Base-by-base conservation (phyloP, 2,888 invertebrate genomes). In the Tetanocera ferruginea region DNA sequence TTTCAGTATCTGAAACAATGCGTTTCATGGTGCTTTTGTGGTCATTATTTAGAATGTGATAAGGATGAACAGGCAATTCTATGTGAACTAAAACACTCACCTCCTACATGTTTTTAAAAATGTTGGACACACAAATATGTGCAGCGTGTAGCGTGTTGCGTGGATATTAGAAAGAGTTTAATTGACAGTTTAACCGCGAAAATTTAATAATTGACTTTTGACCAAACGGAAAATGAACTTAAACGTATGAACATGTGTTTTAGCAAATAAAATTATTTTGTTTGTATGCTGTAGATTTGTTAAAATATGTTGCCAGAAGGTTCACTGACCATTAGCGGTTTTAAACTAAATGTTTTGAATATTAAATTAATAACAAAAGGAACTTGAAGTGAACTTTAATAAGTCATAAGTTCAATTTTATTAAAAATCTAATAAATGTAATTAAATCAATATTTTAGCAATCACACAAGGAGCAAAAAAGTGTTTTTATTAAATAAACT, bases 161-260 rank as follows among this genome's bases (percentile, higher is more conserved):
- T 34, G 37, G 11, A 64, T 52, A 34, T 62, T 60, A 60, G 62
- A 62, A 62, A 74, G 34, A 31, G 3, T 55, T 75, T 67, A 75
- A 75, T 67, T 75, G 75, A 75, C 67, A 75, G 55, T 67, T 52
- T 55, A 75, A 55, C 66, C 66, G 55, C 55, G 55, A 66, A 25
- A 34, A 66, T 66, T 75, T 75, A 51, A 75, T 75, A 75, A 75
- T 75, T 55, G 55, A 67, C 75, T 67, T 67, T 34, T 34, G 34
- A 17, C 52, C 9, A 52, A 52, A 67, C 55, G 34, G 66, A 28
- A 67, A 67, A 55, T 67, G 37, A 49, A 55, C 51, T 55, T 17
- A 71, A 71, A 31, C 19, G 8, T 14, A 28, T 55, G 19, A 11
- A 19, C 28, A 69, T 23, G 28, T 37, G 9, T 28, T 28, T 62